Percentiles rank a stretch among this genome's conserved stretches.
Evolutionary conservation across 2,797 vertebrate genomes (phyloP).

Genomic region (Acanthurus tractus): DNA sequence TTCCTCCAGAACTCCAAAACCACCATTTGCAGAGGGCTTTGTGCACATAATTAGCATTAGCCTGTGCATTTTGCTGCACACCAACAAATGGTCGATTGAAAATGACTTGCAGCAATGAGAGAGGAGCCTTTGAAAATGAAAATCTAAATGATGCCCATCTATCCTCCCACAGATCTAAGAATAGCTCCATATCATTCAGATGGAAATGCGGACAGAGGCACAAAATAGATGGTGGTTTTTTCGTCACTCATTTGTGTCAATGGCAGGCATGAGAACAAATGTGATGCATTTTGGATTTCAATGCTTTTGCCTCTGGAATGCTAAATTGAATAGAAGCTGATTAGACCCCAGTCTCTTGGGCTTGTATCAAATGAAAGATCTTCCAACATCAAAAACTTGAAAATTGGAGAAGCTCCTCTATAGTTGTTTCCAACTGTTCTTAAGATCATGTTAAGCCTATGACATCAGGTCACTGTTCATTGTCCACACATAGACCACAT

Average conservation of each 20-base stretch:
- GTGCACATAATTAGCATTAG: conserved; percentile 76
- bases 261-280: conserved; percentile 64
- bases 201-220: conserved; percentile 79
- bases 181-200: conserved; percentile 82
- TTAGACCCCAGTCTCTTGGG: conserved; percentile 21
- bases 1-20: conserved; percentile 57
- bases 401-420: not conserved
- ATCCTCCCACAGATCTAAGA: conserved; percentile 81
- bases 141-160: conserved; percentile 81
- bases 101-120: conserved; percentile 71
- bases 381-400: conserved; percentile 8
- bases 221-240: conserved; percentile 68
- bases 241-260: conserved; percentile 71
- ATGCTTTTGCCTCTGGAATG: conserved; percentile 37
- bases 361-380: conserved; percentile 5
- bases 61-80: conserved; percentile 57
- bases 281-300: conserved; percentile 55
- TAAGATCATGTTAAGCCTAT: not conserved
- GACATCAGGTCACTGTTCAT: not conserved
- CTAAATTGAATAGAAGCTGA: conserved; percentile 40
- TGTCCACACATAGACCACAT: not conserved
- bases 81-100: conserved; percentile 72
- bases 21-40: conserved; percentile 71
- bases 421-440: not conserved
- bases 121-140: conserved; percentile 77